Evolutionary conservation across 2,888 invertebrate genomes (phyloP).

Genomic region (Nephrotoma guestfalica): DNA sequence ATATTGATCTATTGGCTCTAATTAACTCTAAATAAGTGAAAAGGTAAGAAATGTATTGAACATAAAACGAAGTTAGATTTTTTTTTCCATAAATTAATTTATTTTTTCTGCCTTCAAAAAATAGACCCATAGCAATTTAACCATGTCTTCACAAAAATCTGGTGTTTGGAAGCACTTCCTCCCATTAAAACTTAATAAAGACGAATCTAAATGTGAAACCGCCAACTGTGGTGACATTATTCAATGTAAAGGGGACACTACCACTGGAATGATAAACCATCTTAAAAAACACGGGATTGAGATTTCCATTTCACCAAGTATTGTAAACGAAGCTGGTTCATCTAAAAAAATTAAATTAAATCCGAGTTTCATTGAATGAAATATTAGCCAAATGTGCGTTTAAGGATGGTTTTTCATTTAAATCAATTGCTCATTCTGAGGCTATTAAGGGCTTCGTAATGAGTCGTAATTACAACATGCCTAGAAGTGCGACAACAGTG

Average conservation of each 20-base stretch:
- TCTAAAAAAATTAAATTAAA: neutral
- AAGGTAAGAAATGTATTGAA: too few relatives aligned
- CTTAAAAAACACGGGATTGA: slow-evolving; percentile 2
- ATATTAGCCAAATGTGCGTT: neutral
- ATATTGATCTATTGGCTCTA: too few relatives aligned
- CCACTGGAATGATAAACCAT: slow-evolving; percentile 5
- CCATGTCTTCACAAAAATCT: slow-evolving; percentile 22
- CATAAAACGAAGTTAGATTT: neutral
- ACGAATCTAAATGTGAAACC: neutral
- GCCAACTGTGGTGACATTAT: neutral
- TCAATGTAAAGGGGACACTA: neutral
- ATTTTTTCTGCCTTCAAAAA: neutral
- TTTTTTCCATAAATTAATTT: neutral
- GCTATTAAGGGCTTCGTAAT: slow-evolving; percentile 2
- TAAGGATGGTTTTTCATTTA: slow-evolving; percentile 1
- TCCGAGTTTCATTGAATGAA: neutral
- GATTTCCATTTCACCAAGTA: neutral
- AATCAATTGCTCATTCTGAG: neutral
- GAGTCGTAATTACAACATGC: slow-evolving; percentile 5
- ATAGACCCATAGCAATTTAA: neutral
- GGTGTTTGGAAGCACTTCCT: slow-evolving; percentile 21
- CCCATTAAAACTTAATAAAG: neutral
- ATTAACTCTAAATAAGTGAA: too few relatives aligned
- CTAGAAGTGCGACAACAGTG: slow-evolving; percentile 3
- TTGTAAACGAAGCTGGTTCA: neutral